Percentiles rank a stretch among this genome's conserved stretches.
Conservation (phyloP, 1,140 invertebrate species). For the Brachionus asplanchnoidis region DNA sequence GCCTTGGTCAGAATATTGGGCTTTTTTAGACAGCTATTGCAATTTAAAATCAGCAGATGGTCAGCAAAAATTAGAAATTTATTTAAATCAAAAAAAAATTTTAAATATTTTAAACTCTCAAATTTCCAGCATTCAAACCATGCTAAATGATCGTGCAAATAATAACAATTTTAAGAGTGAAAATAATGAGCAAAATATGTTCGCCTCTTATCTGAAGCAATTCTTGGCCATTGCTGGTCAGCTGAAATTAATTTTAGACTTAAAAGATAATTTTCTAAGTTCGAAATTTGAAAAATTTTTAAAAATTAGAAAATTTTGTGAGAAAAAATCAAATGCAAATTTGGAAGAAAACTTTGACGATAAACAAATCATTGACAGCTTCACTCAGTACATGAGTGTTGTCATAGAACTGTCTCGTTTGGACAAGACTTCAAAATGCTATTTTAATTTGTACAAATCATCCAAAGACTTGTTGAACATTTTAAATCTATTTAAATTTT, state of each 20-base stretch:
- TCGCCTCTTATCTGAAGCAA: not conserved
- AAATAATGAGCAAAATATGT: not conserved
- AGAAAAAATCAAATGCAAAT: not conserved
- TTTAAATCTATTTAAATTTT: not conserved
- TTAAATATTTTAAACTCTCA: not conserved
- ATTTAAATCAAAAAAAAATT: constrained; percentile 61
- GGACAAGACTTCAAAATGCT: constrained; percentile 35
- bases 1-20: constrained; percentile 84
- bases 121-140: not conserved
- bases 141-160: not conserved
- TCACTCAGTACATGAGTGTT: constrained; percentile 22
- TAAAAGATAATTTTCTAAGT: constrained; percentile 17
- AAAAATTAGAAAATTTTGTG: not conserved
- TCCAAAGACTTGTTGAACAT: not conserved
- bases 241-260: constrained; percentile 1
- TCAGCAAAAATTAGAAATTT: constrained; percentile 67
- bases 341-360: not conserved
- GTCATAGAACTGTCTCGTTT: constrained; percentile 29
- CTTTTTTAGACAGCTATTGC: constrained; percentile 72
- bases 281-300: constrained; percentile 4
- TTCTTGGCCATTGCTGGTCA: not conserved
- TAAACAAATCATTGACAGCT: not conserved
- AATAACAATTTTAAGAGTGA: not conserved
- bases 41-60: constrained; percentile 70
- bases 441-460: constrained; percentile 40